Base-by-base conservation (phyloP, 2,113 vertebrate genomes). In the Cryptomyrus ogoouensis region DNA sequence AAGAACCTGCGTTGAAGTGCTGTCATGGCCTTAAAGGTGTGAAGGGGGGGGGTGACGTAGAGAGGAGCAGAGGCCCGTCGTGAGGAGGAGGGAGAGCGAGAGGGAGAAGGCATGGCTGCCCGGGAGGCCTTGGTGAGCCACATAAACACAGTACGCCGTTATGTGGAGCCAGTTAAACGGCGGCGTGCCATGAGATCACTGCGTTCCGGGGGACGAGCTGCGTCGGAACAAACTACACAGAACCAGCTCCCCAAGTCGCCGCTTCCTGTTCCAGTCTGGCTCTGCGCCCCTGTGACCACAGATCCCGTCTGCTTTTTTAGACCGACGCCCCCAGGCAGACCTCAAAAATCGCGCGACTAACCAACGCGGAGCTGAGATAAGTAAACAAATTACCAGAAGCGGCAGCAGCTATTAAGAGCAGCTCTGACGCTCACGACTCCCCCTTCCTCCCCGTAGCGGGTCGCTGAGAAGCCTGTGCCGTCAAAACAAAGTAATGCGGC, bases 141-240 rank as follows among this genome's bases (percentile, higher is more conserved):
- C 90, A 93, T 94, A 93, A 94, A 94, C 93, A 92, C 92, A 89
- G 90, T 80, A 92, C 91, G 92, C 74, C 92, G 90, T 95, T 92
- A 94, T 19, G 42, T 19, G 83, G 83, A 80, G 74, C 74, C 70
- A 39, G 70, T 77, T 6, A 17, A 77, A 39, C 13, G 35, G 31
- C 70, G 4, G 70, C 2, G 2, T 19, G 35, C 70, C 74, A 42
- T 80, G 74, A 80, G 31, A 80, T 39, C 74, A 39, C 31, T 6
- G 74, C 62, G 62, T 70, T 80, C 35, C 0, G 4, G 74, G 31
- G 74, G 15, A 80, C 35, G 35, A 7, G 74, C 70, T 7, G 35
- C 15, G 15, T 80, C 13, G 74, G 74, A 42, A 80, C 74, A 80
- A 42, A 80, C 74, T 19, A 42, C 74, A 80, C 74, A 17, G 35